phyloP scores from a whole-genome alignment of 2,888 invertebrate genomes.

The Melikaiella ostensackeni region DNA sequence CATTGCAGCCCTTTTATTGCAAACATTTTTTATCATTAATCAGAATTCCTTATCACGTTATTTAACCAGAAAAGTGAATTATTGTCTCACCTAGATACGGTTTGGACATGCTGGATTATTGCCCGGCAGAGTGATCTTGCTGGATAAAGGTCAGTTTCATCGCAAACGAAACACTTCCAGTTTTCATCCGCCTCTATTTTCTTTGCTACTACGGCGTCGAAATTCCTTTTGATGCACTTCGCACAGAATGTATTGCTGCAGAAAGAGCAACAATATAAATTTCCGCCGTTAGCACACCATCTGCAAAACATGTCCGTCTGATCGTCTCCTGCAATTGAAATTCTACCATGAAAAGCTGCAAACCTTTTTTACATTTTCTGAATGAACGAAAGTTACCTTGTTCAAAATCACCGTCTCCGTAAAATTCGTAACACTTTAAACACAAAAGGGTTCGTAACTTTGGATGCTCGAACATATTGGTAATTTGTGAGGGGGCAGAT shows the following conservation, averaged over 20 bases:
- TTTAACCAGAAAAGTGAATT: constrained; percentile 1
- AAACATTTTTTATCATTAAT: background rate
- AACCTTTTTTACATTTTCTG: constrained; percentile 12
- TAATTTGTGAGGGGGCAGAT: constrained; percentile 82
- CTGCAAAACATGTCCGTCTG: constrained; percentile 90
- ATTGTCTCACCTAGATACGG: constrained; percentile 66
- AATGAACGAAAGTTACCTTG: constrained; percentile 78
- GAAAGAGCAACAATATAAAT: constrained; percentile 88
- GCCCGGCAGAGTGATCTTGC: constrained; percentile 86
- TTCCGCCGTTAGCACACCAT: constrained; percentile 90
- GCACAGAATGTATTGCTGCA: constrained; percentile 80
- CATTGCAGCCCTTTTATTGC: background rate
- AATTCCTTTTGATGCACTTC: constrained; percentile 87
- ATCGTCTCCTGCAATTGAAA: constrained; percentile 81
- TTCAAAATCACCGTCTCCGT: constrained; percentile 89
- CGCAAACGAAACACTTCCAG: constrained; percentile 89
- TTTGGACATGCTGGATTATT: constrained; percentile 81
- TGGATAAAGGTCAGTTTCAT: constrained; percentile 82
- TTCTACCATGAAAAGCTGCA: constrained; percentile 17
- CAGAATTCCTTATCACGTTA: background rate
- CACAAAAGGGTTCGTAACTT: constrained; percentile 86
- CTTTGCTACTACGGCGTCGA: constrained; percentile 82
- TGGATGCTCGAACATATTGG: constrained; percentile 85
- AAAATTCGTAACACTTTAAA: constrained; percentile 86
- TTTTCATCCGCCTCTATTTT: constrained; percentile 88